phyloP scores from a whole-genome alignment of 1,140 invertebrate species.

The Psilanteris sp. region DNA sequence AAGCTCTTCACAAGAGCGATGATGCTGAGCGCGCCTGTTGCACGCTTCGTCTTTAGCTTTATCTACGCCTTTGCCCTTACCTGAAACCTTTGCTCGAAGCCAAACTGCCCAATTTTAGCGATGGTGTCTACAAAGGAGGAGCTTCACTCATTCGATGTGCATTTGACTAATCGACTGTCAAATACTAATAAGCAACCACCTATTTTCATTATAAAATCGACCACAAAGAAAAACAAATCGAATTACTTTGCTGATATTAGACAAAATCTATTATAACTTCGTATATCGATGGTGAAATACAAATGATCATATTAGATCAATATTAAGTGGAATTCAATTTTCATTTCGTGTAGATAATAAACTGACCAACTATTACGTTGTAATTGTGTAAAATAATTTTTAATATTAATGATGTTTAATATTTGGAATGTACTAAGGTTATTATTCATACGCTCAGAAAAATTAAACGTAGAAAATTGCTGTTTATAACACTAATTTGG shows the following conservation, averaged over 20 bases:
- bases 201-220: conserved; percentile 66
- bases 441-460: no score
- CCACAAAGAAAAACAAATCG: conserved; percentile 36
- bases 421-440: no score
- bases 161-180: conserved; percentile 79
- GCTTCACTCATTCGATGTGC: conserved; percentile 63
- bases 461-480: no score
- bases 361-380: no score
- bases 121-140: conserved; percentile 67
- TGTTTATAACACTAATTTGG: no score
- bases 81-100: conserved; percentile 53
- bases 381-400: no score
- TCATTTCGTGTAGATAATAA: no score
- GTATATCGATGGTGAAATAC: no score
- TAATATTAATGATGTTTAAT: no score
- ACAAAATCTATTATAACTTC: no score
- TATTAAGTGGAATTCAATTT: no score
- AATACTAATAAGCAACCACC: conserved; percentile 78
- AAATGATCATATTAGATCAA: no score
- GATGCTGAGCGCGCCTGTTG: conserved; percentile 75
- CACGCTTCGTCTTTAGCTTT: conserved; percentile 63
- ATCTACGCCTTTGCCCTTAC: conserved; percentile 55
- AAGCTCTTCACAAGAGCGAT: conserved; percentile 71
- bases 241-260: not conserved
- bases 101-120: conserved; percentile 51